phyloP scores from a whole-genome alignment of 2,113 vertebrate species.

The Choloepus hoffmanni region DNA sequence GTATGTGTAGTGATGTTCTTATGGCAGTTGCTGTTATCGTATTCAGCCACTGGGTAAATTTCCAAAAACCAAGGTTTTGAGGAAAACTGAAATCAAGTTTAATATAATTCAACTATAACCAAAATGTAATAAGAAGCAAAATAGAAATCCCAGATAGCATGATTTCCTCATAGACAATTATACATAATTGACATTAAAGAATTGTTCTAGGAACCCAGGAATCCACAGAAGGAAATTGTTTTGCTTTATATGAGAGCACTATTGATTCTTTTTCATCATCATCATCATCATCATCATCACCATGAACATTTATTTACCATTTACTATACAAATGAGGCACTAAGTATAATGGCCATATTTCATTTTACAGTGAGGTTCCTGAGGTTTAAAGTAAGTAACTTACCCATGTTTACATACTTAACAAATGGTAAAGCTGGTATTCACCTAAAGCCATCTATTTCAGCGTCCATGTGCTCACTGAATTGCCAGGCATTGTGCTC shows the following conservation, averaged over 20 bases:
- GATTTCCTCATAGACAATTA: slow-evolving; percentile 21
- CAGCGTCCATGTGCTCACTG: background rate
- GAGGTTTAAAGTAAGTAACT: background rate
- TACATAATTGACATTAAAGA: slow-evolving; percentile 10
- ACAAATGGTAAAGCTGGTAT: background rate
- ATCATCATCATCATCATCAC: background rate
- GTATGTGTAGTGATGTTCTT: slow-evolving; percentile 7
- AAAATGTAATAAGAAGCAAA: slow-evolving; percentile 34
- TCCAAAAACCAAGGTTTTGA: slow-evolving; percentile 51
- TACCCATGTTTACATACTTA: background rate
- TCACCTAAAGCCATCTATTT: background rate
- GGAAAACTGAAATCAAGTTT: slow-evolving; percentile 64
- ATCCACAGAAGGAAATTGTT: background rate
- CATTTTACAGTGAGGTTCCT: background rate
- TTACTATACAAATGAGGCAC: background rate
- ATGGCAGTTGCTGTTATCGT: background rate
- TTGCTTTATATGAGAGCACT: background rate
- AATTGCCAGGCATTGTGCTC: background rate
- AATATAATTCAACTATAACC: slow-evolving; percentile 52
- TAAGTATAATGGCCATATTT: background rate
- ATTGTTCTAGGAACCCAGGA: background rate
- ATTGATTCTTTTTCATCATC: background rate
- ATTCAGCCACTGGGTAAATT: slow-evolving; percentile 53
- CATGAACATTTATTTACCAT: background rate
- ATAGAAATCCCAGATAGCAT: background rate